phyloP scores from a whole-genome alignment of 2,113 vertebrate species.

The Brienomyrus longianalis region DNA sequence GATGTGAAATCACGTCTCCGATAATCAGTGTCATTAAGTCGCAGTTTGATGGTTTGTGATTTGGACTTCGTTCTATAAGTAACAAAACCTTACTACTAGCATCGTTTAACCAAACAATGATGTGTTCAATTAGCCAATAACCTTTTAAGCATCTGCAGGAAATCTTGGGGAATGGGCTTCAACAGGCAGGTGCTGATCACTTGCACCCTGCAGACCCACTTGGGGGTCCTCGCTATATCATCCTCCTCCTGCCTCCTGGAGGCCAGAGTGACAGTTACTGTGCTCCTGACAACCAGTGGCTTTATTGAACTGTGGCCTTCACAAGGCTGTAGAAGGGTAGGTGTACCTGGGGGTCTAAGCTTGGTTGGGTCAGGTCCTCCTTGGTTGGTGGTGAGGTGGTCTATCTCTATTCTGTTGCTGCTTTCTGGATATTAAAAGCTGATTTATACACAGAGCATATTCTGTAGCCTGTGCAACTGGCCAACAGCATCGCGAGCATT shows the following conservation, averaged over 20 bases:
- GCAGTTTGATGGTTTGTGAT: neutral
- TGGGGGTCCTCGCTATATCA: neutral
- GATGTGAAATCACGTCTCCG: neutral
- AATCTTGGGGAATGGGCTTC: slow-evolving; percentile 21
- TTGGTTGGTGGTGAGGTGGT: neutral
- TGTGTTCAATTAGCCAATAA: slow-evolving; percentile 10
- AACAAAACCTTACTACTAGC: neutral
- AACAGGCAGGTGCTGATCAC: slow-evolving; percentile 16
- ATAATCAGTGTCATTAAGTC: neutral
- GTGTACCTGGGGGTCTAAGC: neutral
- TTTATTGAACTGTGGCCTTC: neutral
- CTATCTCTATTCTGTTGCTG: neutral
- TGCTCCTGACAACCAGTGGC: neutral
- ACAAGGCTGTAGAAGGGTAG: neutral
- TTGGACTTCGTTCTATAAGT: neutral
- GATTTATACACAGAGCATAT: neutral
- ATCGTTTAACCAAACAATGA: neutral
- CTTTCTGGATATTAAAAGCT: neutral
- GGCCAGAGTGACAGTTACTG: neutral
- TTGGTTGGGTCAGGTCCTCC: neutral
- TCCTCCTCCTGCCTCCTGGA: neutral
- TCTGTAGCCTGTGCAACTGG: neutral
- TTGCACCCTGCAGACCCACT: neutral
- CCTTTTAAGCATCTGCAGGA: slow-evolving; percentile 24
- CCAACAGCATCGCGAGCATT: neutral